These are phyloP conservation scores for Pseudopleuronectes americanus DNA, from an alignment of 2,797 vertebrate species.

Conservation along the genomic window DNA sequence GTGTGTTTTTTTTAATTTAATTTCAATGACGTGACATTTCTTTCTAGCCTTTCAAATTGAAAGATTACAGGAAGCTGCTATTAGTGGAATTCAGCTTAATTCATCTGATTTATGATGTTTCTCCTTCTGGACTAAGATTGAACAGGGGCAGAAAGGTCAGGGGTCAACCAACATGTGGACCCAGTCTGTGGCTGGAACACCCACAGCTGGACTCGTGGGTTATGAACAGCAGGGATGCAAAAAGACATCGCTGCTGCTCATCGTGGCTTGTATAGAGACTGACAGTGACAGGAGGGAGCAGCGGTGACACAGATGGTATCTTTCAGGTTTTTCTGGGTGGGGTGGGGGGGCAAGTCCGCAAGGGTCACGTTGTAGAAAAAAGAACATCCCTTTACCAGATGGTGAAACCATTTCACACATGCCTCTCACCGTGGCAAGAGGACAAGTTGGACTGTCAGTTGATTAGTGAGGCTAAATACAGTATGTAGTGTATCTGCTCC, in stretches of 20 bases:
- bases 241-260: slow-evolving; percentile 11
- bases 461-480: slow-evolving; percentile 26
- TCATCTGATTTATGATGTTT: slow-evolving; percentile 35
- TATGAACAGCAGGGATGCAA: slow-evolving; percentile 37
- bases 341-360: slow-evolving; percentile 14
- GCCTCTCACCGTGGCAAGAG: slow-evolving; percentile 3
- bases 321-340: slow-evolving; percentile 18
- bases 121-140: slow-evolving; percentile 14
- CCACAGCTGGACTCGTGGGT: slow-evolving; percentile 4
- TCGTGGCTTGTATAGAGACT: slow-evolving; percentile 21
- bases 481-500: slow-evolving; percentile 29
- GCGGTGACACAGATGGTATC: slow-evolving; percentile 44
- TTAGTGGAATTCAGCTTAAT: slow-evolving; percentile 14
- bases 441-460: slow-evolving; percentile 18
- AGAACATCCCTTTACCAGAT: slow-evolving; percentile 24
- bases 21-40: not conserved
- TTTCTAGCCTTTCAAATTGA: slow-evolving; percentile 5
- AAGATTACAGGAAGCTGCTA: not conserved
- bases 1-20: not conserved
- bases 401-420: slow-evolving; percentile 45
- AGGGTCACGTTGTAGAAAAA: slow-evolving; percentile 44
- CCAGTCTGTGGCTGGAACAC: slow-evolving; percentile 19
- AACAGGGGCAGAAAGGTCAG: slow-evolving; percentile 29
- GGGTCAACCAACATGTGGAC: slow-evolving; percentile 51
- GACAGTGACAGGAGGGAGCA: slow-evolving; percentile 46